These are phyloP conservation scores for Darevskia mixta DNA, from an alignment of 2,797 vertebrate genomes.

Conservation along the genomic window DNA sequence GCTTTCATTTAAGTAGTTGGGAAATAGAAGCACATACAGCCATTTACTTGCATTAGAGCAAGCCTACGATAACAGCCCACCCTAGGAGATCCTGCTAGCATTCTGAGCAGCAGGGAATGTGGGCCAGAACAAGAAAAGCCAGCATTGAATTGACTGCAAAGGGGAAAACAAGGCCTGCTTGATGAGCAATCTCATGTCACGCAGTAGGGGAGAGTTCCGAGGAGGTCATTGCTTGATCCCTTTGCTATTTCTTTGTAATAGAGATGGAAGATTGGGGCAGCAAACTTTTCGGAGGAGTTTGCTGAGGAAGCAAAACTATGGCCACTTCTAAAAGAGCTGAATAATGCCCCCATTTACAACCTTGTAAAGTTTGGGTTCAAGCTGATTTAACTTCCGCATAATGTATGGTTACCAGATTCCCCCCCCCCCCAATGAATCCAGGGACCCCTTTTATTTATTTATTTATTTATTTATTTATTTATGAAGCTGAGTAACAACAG, in stretches of 20 bases:
- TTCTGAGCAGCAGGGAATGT: constrained; percentile 23
- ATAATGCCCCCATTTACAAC: constrained; percentile 35
- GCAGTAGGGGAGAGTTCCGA: constrained; percentile 34
- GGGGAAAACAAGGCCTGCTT: constrained; percentile 31
- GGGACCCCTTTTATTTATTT: too few species aligned
- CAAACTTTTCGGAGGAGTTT: constrained; percentile 43
- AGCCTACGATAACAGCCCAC: constrained; percentile 44
- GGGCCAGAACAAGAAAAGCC: constrained; percentile 31
- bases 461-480: too few species aligned
- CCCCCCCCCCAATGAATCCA: too few species aligned
- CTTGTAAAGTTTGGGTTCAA: constrained; percentile 20
- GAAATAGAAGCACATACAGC: constrained; percentile 45
- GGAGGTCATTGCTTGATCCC: constrained; percentile 8
- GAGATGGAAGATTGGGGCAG: constrained; percentile 33
- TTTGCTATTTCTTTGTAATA: constrained; percentile 48
- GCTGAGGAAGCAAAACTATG: constrained; percentile 61
- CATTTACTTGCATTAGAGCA: constrained; percentile 48
- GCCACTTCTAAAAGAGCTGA: constrained; percentile 44
- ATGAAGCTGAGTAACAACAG: too few species aligned
- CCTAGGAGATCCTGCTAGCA: constrained; percentile 36
- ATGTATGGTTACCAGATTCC: too few species aligned
- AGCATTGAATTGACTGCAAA: constrained; percentile 23
- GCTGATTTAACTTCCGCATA: constrained; percentile 18
- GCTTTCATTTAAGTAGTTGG: constrained; percentile 42
- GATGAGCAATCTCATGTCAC: constrained; percentile 52